Conservation (phyloP, 2,113 vertebrate species). For the Psilopsiagon aymara region DNA sequence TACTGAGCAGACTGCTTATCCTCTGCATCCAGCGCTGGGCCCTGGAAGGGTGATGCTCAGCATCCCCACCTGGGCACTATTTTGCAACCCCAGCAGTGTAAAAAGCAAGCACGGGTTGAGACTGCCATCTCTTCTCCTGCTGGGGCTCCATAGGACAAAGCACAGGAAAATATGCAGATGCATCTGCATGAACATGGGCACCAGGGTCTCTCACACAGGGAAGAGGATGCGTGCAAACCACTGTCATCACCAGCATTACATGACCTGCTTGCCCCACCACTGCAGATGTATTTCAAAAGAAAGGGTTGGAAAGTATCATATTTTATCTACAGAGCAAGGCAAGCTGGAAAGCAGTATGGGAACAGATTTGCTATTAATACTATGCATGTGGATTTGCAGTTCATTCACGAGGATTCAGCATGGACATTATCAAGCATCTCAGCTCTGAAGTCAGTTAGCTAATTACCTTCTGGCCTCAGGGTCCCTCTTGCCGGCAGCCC, state of each 20-base stretch:
- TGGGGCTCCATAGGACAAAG: neutral
- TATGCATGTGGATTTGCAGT: neutral
- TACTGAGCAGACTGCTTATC: neutral
- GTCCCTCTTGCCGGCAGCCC: neutral
- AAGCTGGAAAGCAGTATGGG: neutral
- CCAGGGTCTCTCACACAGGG: neutral
- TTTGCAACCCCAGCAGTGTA: neutral
- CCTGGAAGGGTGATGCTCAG: neutral
- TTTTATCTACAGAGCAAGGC: neutral
- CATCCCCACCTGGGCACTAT: no score
- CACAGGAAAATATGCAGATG: neutral
- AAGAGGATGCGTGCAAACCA: neutral
- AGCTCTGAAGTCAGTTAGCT: neutral
- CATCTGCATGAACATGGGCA: rapidly evolving
- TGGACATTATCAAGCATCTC: neutral
- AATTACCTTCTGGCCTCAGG: constrained; percentile 1
- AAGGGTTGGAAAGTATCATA: neutral
- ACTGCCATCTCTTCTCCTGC: neutral
- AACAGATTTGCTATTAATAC: neutral
- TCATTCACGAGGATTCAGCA: neutral
- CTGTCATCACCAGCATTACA: neutral
- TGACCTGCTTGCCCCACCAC: neutral
- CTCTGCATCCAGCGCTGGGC: neutral
- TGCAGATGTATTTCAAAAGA: neutral
- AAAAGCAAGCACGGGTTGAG: neutral